These are phyloP conservation scores for Spatulosminthurus flaviceps DNA, from an alignment of 2,888 invertebrate genomes.

Conservation along the genomic window DNA sequence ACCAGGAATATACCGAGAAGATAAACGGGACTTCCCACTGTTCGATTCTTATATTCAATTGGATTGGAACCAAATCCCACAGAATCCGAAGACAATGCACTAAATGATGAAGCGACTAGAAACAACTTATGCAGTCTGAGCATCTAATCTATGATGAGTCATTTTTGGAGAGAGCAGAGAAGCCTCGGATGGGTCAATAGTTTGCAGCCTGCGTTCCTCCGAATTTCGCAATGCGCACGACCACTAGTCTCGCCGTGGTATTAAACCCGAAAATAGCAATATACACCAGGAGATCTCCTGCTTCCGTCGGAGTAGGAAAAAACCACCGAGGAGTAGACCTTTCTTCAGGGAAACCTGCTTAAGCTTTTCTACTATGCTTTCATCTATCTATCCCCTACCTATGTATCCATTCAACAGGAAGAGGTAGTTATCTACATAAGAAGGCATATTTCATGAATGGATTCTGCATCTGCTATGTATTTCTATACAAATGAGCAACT, in stretches of 20 bases:
- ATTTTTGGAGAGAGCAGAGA: conserved; percentile 25
- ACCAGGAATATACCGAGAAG: neutral
- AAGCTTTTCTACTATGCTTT: neutral
- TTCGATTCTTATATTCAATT: conserved; percentile 16
- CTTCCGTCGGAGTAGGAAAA: neutral
- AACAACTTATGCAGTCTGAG: neutral
- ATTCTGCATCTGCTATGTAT: no score
- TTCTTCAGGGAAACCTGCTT: conserved; percentile 21
- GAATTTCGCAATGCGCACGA: conserved; percentile 50
- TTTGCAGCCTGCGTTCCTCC: conserved; percentile 49
- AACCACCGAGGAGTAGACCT: conserved; percentile 23
- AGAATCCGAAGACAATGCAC: conserved; percentile 8
- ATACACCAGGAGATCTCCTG: neutral
- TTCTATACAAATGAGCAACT: no score
- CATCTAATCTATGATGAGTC: conserved; percentile 18
- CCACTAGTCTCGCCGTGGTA: conserved; percentile 13
- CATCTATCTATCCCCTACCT: no score
- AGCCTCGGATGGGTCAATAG: conserved; percentile 48
- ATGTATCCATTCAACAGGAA: neutral
- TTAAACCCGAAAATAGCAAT: conserved; percentile 37
- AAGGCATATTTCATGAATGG: no score
- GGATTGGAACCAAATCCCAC: conserved; percentile 9
- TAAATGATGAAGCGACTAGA: neutral
- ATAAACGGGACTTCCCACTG: neutral
- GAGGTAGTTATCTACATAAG: no score